Evolutionary conservation across 2,888 invertebrate genomes (phyloP).

Genomic region (Nemotelus pantherinus): DNA sequence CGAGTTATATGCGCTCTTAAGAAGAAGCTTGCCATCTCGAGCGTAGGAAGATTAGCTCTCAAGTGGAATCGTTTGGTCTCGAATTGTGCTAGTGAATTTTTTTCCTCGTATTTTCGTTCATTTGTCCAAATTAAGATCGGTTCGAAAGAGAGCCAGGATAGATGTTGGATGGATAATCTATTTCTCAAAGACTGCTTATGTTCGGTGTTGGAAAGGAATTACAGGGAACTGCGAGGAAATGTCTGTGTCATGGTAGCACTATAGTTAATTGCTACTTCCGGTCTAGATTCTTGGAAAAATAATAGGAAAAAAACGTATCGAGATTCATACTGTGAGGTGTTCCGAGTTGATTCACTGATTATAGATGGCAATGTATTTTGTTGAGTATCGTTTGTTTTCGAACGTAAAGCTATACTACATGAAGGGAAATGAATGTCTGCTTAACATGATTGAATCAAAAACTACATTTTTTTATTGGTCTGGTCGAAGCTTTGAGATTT

Average conservation of each 20-base stretch:
- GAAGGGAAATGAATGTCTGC: no score
- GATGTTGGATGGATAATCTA: slow-evolving; percentile 6
- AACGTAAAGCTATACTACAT: no score
- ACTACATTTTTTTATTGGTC: no score
- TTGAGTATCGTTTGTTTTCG: no score
- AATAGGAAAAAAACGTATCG: not conserved
- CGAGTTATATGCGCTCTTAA: slow-evolving; percentile 11
- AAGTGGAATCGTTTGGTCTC: slow-evolving; percentile 1
- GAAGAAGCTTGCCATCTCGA: not conserved
- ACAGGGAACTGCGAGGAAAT: not conserved
- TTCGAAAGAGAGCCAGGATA: not conserved
- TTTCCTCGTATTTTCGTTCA: not conserved
- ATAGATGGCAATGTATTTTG: no score
- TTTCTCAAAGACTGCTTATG: not conserved
- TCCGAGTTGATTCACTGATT: no score
- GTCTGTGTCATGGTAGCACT: slow-evolving; percentile 5
- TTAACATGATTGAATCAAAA: no score
- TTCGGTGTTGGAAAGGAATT: slow-evolving; percentile 6
- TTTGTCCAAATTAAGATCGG: not conserved
- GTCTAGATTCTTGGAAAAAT: slow-evolving; percentile 22
- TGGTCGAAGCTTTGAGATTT: no score
- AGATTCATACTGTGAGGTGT: slow-evolving; percentile 2
- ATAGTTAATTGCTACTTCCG: slow-evolving; percentile 34
- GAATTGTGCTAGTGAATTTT: not conserved
- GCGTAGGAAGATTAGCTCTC: not conserved